phyloP scores from a whole-genome alignment of 2,797 vertebrate species.

The Tragopan temminckii region DNA sequence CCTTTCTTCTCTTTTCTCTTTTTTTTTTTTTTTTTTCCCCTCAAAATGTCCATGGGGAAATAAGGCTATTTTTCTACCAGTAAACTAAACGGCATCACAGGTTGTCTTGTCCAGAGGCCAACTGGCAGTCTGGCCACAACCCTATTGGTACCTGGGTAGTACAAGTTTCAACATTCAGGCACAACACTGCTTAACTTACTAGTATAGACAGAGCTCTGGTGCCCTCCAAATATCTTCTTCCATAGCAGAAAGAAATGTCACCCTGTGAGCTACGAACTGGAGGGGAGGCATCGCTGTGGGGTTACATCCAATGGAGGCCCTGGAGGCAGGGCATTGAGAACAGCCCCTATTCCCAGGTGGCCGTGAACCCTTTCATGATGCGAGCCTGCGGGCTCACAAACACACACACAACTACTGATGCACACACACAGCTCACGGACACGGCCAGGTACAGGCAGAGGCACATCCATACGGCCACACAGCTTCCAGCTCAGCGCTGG shows the following conservation, averaged over 20 bases:
- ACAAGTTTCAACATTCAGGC: neutral
- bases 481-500: neutral
- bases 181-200: neutral
- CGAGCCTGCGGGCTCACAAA: neutral
- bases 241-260: neutral
- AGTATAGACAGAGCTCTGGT: neutral
- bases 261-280: neutral
- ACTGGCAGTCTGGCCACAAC: neutral
- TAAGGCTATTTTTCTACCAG: slow-evolving; percentile 36
- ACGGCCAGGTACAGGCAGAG: slow-evolving; percentile 29
- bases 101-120: neutral
- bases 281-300: neutral
- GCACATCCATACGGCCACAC: neutral
- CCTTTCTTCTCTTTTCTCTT: no score
- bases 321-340: neutral
- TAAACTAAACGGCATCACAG: neutral
- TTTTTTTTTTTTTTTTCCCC: neutral
- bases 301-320: neutral
- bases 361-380: neutral
- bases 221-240: neutral
- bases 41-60: neutral
- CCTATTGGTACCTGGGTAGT: neutral
- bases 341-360: neutral
- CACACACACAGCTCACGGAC: neutral
- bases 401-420: neutral